phyloP scores from a whole-genome alignment of 1,140 invertebrate species.

The Panagrolaimus sp. region DNA sequence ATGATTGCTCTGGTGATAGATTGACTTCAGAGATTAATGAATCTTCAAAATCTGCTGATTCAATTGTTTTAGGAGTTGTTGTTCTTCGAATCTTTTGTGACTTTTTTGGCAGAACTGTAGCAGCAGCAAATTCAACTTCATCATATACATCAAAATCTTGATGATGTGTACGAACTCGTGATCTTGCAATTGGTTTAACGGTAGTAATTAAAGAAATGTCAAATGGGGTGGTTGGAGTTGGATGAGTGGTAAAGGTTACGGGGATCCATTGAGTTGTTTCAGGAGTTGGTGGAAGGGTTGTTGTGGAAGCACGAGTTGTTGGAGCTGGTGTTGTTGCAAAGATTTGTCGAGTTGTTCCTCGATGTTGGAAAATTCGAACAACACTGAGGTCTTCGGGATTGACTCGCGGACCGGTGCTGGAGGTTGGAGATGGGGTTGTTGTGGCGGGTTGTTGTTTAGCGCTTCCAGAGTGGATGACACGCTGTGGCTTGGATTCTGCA shows the following conservation, averaged over 20 bases:
- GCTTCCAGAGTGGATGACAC: neutral
- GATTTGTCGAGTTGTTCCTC: neutral
- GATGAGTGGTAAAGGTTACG: conserved; percentile 6
- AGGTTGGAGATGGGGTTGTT: too few species aligned
- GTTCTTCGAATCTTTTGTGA: neutral
- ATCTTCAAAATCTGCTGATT: too few species aligned
- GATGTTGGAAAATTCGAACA: conserved; percentile 13
- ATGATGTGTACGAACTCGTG: neutral
- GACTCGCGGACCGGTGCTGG: neutral
- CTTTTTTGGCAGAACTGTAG: neutral
- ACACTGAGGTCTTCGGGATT: neutral
- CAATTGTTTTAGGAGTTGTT: neutral
- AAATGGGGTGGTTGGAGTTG: neutral
- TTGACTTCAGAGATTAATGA: too few species aligned
- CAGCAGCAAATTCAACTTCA: neutral
- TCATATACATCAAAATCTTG: neutral
- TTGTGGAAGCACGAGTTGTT: neutral
- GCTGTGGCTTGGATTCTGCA: neutral
- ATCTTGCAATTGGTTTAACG: neutral
- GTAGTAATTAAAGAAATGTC: neutral
- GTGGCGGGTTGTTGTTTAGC: neutral
- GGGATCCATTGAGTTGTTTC: neutral
- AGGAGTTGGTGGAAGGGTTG: neutral
- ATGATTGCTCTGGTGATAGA: neutral
- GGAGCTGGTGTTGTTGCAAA: neutral